Evolutionary conservation across 2,797 vertebrate genomes (phyloP), one percentile per base, ranked within the genome.

Genomic region (Liparis tanakae): DNA sequence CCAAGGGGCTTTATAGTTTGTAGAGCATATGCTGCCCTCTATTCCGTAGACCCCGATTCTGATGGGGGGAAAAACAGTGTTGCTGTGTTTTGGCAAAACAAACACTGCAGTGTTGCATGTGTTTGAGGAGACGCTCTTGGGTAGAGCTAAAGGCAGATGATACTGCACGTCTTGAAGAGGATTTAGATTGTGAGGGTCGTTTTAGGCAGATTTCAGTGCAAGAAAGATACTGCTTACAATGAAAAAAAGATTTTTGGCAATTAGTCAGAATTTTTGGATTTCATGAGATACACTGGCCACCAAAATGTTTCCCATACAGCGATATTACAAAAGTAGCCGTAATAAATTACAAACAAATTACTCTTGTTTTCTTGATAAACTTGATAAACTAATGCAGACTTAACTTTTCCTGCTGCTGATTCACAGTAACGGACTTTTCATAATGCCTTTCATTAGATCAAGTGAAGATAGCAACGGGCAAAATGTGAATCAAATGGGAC

Each of bases 141-240:
- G 17, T 18, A 4, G 20, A 76, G 14, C 22, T 64, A 55, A 69
- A 72, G 1, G 25, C 5, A 51, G 34, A 44, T 20, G 1, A 3
- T 70, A 69, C 69, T 66, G 18, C n/a, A 6, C 44, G 36, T 73
- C 60, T 77, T 67, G 3, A 67, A 82, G 79, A 81, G 43, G 33
- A 79, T 83, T 83, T 72, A 85, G 37, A 81, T 89, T 77, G 74
- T 64, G 30, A 12, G 67, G 70, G 18, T 44, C 70, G n/a, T 59
- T 75, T 44, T 70, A 22, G 63, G 41, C 64, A 72, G 33, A 65
- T 64, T 78, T 74, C 22, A 48, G 33, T 70, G 7, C 6, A 50
- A 51, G 22, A 57, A 30, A 34, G 55, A 15, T 86, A 18, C 78
- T 62, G 25, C 18, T 55, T 41, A 60, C 37, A 50, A 2, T 72